These are phyloP conservation scores for Corapipo altera DNA, from an alignment of 2,113 vertebrate genomes.

Conservation along the genomic window DNA sequence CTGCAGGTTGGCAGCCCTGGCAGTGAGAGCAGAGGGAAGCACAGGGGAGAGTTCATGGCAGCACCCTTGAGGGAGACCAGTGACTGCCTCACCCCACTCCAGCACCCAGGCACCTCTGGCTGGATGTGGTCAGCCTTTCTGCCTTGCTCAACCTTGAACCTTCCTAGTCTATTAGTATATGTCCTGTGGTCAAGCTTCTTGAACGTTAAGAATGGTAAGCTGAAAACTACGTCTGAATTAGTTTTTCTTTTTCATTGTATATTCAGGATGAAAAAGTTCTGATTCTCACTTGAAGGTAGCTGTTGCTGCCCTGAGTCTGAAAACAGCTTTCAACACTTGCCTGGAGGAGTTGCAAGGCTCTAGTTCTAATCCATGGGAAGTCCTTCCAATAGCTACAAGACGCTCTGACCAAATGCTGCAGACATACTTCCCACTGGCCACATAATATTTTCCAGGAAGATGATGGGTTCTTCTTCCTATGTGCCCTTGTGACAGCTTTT, in stretches of 20 bases:
- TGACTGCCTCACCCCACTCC: not conserved
- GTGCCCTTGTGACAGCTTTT: not conserved
- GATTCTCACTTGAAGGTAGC: not conserved
- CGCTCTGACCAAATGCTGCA: not conserved
- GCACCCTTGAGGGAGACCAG: not conserved
- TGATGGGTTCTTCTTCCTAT: not conserved
- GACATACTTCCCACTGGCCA: not conserved
- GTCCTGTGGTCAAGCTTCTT: not conserved
- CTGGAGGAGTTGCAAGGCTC: not conserved
- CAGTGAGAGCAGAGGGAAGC: not conserved
- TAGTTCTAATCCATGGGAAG: not conserved
- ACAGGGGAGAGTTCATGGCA: fast-evolving
- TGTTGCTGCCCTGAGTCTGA: not conserved
- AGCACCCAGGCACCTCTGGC: not conserved
- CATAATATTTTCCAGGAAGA: not conserved
- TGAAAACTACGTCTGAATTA: not conserved
- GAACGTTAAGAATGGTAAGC: not conserved
- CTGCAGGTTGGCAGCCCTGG: not conserved
- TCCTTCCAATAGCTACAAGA: not conserved
- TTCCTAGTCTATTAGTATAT: not conserved
- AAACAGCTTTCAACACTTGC: not conserved
- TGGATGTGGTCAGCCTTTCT: not conserved
- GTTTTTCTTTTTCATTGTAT: not conserved
- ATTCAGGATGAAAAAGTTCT: not conserved
- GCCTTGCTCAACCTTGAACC: not conserved